phyloP scores from a whole-genome alignment of 2,113 vertebrate genomes.

The Vanacampus margaritifer region DNA sequence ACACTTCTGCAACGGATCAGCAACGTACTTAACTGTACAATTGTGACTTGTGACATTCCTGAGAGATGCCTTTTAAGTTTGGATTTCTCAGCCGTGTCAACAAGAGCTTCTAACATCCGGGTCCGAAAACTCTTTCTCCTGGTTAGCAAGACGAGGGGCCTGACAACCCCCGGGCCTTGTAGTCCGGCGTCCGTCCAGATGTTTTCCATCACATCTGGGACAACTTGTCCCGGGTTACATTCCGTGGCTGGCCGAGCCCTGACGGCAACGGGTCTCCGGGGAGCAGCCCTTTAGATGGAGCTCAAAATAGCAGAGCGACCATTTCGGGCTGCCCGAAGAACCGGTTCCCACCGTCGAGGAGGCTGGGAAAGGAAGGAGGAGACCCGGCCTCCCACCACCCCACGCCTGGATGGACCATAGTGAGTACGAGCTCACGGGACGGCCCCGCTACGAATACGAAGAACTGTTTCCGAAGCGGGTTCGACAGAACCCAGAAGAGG shows the following conservation, averaged over 20 bases:
- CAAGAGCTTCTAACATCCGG: background rate
- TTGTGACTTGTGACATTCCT: constrained; percentile 19
- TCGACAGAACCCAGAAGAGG: background rate
- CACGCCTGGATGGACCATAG: constrained; percentile 34
- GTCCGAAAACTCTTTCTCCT: background rate
- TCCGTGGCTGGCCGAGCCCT: constrained; percentile 68
- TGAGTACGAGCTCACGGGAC: constrained; percentile 36
- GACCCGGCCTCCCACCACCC: constrained; percentile 5
- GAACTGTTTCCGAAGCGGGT: background rate
- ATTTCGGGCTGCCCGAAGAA: constrained; percentile 61
- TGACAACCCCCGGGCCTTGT: constrained; percentile 32
- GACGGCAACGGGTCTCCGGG: constrained; percentile 69
- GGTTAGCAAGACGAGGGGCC: constrained; percentile 6
- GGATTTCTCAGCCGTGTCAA: constrained; percentile 31
- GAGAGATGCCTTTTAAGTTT: background rate
- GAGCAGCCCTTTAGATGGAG: constrained; percentile 68
- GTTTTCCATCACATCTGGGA: constrained; percentile 78
- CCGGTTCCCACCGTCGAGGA: constrained; percentile 73
- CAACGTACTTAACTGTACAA: constrained; percentile 1
- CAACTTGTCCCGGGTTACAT: constrained; percentile 74
- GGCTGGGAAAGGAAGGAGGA: constrained; percentile 74
- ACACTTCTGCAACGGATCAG: background rate
- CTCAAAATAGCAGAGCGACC: constrained; percentile 70
- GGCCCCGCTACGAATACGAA: background rate
- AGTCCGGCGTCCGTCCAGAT: constrained; percentile 67